Conservation (phyloP, 1,140 invertebrate genomes). For the Bombus superbus region DNA sequence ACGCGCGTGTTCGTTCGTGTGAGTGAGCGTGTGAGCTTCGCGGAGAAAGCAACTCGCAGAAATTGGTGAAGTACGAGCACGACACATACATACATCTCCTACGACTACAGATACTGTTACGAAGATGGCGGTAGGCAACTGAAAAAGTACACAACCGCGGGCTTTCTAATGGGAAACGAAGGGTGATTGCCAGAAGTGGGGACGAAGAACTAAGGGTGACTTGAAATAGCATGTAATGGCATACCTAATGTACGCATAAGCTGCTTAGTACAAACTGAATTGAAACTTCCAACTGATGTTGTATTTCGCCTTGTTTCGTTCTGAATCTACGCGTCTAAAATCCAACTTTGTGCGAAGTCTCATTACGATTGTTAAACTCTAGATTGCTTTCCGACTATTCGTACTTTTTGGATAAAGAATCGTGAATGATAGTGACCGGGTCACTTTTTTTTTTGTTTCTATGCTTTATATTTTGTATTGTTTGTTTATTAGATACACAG, state of each 20-base stretch:
- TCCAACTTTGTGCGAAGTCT: background rate
- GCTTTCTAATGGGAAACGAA: conserved; percentile 27
- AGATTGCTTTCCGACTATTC: too few species aligned
- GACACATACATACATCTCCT: conserved; percentile 53
- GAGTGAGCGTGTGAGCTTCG: conserved; percentile 15
- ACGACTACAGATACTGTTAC: conserved; percentile 61
- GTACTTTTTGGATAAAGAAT: too few species aligned
- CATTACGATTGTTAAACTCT: too few species aligned
- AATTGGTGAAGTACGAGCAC: conserved; percentile 25
- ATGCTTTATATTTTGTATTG: too few species aligned
- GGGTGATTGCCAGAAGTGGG: background rate
- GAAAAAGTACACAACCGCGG: conserved; percentile 59
- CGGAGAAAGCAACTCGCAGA: conserved; percentile 3
- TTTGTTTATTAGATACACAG: too few species aligned
- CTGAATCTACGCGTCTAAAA: background rate
- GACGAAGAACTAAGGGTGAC: background rate
- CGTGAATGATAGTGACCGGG: too few species aligned
- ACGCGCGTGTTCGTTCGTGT: background rate
- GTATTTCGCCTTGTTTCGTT: background rate
- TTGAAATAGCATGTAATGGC: background rate
- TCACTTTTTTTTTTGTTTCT: too few species aligned
- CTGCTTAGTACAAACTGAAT: conserved; percentile 39
- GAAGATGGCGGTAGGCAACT: conserved; percentile 52
- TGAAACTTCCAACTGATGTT: conserved; percentile 48
- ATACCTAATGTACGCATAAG: background rate